Percentiles rank a stretch among this genome's conserved stretches.
Evolutionary conservation across 2,113 vertebrate genomes (phyloP).

Genomic region (Lagopus leucura): DNA sequence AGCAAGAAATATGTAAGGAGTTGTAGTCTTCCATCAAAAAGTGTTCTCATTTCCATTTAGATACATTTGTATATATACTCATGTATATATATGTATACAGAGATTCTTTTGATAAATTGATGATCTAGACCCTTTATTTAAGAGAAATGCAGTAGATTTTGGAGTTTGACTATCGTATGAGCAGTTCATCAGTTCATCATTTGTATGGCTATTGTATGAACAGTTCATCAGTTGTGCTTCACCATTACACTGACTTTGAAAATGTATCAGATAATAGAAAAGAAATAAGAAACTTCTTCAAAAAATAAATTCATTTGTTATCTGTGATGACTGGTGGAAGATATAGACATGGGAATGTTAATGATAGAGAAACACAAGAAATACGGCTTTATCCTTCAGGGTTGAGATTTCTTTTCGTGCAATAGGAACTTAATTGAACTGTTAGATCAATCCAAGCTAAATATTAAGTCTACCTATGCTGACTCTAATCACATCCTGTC

Average conservation of each 20-base stretch:
- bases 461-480: not conserved
- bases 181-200: not conserved
- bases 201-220: not conserved
- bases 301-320: not conserved
- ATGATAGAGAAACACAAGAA: not conserved
- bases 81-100: not conserved
- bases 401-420: not conserved
- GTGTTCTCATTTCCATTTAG: not conserved
- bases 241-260: not conserved
- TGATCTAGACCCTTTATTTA: not conserved
- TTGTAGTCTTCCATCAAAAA: not conserved
- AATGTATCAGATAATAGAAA: not conserved
- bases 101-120: not conserved
- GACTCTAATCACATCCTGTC: not conserved
- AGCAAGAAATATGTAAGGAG: not conserved
- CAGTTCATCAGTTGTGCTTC: not conserved
- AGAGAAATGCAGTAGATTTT: not conserved
- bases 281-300: not conserved
- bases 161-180: not conserved
- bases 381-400: not conserved
- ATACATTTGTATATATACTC: not conserved
- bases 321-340: not conserved
- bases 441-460: not conserved
- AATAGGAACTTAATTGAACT: not conserved
- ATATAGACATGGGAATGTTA: not conserved